These are phyloP conservation scores for Crypturellus undulatus DNA, from an alignment of 2,113 vertebrate species.

Conservation along the genomic window DNA sequence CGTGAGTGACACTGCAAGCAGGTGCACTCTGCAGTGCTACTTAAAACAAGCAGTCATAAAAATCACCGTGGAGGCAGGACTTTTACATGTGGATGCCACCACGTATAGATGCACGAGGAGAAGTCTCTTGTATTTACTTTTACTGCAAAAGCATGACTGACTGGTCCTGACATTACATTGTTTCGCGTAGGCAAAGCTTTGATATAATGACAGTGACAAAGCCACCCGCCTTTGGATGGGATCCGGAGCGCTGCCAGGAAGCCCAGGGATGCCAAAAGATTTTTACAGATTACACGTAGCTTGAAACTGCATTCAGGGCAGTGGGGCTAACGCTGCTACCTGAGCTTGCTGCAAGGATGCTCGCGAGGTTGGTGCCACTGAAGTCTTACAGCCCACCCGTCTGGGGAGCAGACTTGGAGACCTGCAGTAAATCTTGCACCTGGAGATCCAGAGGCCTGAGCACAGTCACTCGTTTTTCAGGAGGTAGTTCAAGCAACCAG, in stretches of 20 bases:
- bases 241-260: slow-evolving; percentile 37
- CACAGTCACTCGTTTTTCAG: background rate
- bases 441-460: background rate
- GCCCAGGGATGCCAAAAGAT: slow-evolving; percentile 36
- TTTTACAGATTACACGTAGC: background rate
- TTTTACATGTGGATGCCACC: background rate
- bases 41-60: background rate
- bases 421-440: background rate
- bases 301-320: background rate
- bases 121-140: background rate
- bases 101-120: background rate
- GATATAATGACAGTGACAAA: slow-evolving; percentile 53
- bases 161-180: slow-evolving; percentile 56
- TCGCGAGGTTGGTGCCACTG: background rate
- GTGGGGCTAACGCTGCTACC: background rate
- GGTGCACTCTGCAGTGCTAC: background rate
- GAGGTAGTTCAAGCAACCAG: background rate
- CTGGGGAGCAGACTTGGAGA: slow-evolving; percentile 10
- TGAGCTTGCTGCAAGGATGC: background rate
- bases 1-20: background rate
- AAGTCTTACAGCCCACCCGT: background rate
- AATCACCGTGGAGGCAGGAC: background rate
- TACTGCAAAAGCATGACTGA: slow-evolving; percentile 34
- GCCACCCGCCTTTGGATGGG: slow-evolving; percentile 32
- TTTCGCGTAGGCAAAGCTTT: slow-evolving; percentile 48